A percentile compares a stretch with the other conserved stretches of the same genome.
Evolutionary conservation across 2,888 invertebrate genomes (phyloP).

Genomic region (Aphidius colemani): DNA sequence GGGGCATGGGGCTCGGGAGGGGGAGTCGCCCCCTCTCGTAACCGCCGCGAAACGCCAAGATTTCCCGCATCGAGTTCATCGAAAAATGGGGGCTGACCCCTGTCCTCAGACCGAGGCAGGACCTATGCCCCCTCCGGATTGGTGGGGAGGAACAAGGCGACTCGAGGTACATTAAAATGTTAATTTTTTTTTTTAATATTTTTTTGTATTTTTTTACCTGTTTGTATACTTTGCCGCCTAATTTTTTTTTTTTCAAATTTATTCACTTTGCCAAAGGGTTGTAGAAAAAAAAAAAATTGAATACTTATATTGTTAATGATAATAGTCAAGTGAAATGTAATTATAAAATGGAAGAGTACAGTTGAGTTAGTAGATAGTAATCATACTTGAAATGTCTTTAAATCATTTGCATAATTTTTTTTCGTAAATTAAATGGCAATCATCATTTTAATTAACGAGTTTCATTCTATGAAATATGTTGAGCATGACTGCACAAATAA

Average conservation of each 20-base stretch:
- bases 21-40: slow-evolving; percentile 69
- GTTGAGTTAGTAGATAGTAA: too few relatives aligned
- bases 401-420: too few relatives aligned
- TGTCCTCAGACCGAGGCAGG: slow-evolving; percentile 95
- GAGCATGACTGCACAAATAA: too few relatives aligned
- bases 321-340: too few relatives aligned
- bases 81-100: slow-evolving; percentile 98
- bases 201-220: too few relatives aligned
- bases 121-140: slow-evolving; percentile 79
- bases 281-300: neutral
- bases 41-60: slow-evolving; percentile 75
- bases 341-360: too few relatives aligned
- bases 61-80: slow-evolving; percentile 97
- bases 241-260: too few relatives aligned
- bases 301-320: neutral
- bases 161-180: slow-evolving; percentile 66
- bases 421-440: too few relatives aligned
- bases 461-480: too few relatives aligned
- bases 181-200: neutral
- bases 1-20: slow-evolving; percentile 68
- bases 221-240: neutral
- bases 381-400: too few relatives aligned
- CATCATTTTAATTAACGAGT: too few relatives aligned
- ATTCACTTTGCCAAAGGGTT: neutral
- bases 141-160: slow-evolving; percentile 73